Evolutionary conservation across 2,113 vertebrate species (phyloP), one percentile per base, ranked within the genome.

Genomic region (Gallinago media): DNA sequence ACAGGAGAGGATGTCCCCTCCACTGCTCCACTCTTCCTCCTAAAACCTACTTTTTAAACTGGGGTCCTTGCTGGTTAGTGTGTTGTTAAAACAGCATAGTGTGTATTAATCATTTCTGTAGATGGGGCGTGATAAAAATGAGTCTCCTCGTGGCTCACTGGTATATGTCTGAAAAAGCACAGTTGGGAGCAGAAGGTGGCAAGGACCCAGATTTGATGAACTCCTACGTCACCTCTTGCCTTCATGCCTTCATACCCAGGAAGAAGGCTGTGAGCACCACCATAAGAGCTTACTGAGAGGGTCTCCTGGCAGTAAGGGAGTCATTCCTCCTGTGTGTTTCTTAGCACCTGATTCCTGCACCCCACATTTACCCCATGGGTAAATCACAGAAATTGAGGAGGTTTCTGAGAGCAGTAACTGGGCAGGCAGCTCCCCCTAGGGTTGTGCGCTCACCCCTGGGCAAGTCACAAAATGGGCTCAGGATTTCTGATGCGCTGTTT

Each of bases 1-100:
- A 73, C 0, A 1, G 26, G 72, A 29, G 25, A 58, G 29, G 66
- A 65, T 34, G 15, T 25, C 7, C 21, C 5, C 4, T 6, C 3
- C 59, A 4, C 9, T 61, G 36, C 32, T 81, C 40, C 23, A 19
- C 17, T 89, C 86, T 46, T 80, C 15, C 65, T 91, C 19, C 46
- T 56, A 42, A 40, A 89, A 68, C 1, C 18, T 63, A 5, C 27
- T 59, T 82, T 32, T 42, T 34, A 67, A 63, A n/a, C 26, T 36
- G 36, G 26, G 55, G 32, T 15, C 44, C 38, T 21, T 0, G 2
- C 5, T 59, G 42, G 18, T 18, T 66, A 8, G n/a, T 15, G 4
- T 13, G 17, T 16, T 73, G n/a, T 36, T 76, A 84, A 83, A 82
- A 71, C 17, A 75, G 52, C 13, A 19, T 11, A 63, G 26, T 1